These are phyloP conservation scores for Tribolium madens DNA, from an alignment of 1,140 invertebrate genomes.

Conservation along the genomic window DNA sequence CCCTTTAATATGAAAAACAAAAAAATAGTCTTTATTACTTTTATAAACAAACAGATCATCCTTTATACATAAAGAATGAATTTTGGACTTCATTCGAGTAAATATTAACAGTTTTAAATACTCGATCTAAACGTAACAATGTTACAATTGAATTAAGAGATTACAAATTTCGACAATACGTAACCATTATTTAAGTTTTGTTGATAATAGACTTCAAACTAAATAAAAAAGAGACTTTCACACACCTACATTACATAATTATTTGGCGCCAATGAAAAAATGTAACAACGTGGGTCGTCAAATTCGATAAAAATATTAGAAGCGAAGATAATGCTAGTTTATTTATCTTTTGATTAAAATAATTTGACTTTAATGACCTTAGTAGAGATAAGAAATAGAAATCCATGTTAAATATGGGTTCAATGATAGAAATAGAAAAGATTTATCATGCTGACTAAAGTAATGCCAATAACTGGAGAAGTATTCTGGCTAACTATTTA, in stretches of 20 bases:
- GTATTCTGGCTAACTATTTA: no score
- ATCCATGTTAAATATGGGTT: conserved; percentile 4
- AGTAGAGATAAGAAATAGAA: conserved; percentile 5
- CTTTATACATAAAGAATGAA: no score
- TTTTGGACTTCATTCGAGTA: no score
- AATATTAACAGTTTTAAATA: no score
- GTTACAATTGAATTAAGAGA: no score
- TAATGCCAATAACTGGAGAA: neutral
- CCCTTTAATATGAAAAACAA: no score
- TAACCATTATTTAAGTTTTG: no score
- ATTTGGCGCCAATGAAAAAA: neutral
- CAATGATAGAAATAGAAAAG: conserved; percentile 32
- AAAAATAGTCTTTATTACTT: no score
- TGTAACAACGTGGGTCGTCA: neutral
- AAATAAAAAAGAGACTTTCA: neutral
- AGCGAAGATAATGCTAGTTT: neutral
- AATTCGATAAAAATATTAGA: conserved; percentile 4
- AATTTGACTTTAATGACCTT: conserved; percentile 7
- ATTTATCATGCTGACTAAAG: conserved; percentile 19
- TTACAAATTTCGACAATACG: no score
- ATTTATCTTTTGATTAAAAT: conserved; percentile 11
- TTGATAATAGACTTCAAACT: neutral
- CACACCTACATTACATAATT: no score
- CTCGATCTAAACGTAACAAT: no score
- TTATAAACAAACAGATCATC: no score